phyloP scores from a whole-genome alignment of 1,140 invertebrate species.

The Eciton burchellii region DNA sequence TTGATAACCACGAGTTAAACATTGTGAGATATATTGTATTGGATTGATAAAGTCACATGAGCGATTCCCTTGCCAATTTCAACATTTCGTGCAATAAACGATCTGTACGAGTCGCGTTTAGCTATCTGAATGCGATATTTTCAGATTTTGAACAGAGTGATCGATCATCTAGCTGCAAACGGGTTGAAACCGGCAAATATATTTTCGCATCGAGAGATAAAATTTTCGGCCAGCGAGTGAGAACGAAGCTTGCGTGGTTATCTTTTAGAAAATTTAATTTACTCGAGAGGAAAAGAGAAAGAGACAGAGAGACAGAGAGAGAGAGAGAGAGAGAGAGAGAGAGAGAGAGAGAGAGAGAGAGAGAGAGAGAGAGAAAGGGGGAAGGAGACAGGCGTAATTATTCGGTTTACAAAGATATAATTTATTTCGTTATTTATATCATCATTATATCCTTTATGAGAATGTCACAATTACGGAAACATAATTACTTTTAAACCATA shows the following conservation, averaged over 20 bases:
- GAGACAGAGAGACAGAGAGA: too few species aligned
- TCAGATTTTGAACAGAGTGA: conserved; percentile 46
- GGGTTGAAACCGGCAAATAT: conserved; percentile 11
- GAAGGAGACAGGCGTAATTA: too few species aligned
- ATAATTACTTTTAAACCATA: too few species aligned
- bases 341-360: too few species aligned
- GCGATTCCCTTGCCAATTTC: conserved; percentile 39
- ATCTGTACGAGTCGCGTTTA: conserved; percentile 53
- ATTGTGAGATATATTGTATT: not conserved
- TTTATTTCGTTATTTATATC: too few species aligned
- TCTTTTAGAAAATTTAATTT: not conserved
- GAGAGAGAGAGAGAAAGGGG: too few species aligned
- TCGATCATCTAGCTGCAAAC: conserved; percentile 55
- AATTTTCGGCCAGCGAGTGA: conserved; percentile 23
- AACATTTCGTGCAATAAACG: conserved; percentile 33
- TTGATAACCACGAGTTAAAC: not conserved
- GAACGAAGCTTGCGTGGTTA: conserved; percentile 8
- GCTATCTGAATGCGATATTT: conserved; percentile 63
- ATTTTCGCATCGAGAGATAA: conserved; percentile 18
- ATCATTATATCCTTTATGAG: too few species aligned
- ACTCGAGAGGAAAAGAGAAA: not conserved
- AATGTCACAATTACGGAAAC: too few species aligned
- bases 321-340: too few species aligned
- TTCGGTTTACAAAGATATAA: too few species aligned
- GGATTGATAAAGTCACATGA: not conserved